Percentiles rank a stretch among this genome's conserved stretches.
Evolutionary conservation across 2,797 vertebrate genomes (phyloP).

Genomic region (Arnoldichthys spilopterus): DNA sequence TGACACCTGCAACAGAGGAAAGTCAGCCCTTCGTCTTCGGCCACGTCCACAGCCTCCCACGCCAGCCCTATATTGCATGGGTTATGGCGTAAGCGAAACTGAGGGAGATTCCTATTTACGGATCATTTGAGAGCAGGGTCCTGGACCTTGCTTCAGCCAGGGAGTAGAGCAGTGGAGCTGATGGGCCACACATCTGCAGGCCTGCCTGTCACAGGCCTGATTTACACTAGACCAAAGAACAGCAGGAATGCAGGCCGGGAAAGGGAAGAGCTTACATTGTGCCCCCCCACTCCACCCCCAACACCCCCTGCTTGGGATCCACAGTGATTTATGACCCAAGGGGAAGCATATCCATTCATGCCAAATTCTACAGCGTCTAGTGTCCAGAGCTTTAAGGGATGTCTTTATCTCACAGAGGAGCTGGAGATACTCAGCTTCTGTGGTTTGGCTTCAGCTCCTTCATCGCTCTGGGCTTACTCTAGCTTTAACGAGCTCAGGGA

Average conservation of each 20-base stretch:
- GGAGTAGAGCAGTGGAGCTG: conserved; percentile 24
- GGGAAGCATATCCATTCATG: conserved; percentile 43
- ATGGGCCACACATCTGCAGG: conserved; percentile 59
- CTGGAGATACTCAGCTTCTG: conserved; percentile 13
- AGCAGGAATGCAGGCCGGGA: conserved; percentile 55
- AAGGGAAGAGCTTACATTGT: conserved; percentile 46
- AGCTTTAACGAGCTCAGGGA: background rate
- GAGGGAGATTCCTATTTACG: conserved; percentile 50
- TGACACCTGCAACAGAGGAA: conserved; percentile 58
- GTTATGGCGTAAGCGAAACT: conserved; percentile 28
- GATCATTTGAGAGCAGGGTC: conserved; percentile 49
- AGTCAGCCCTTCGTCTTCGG: conserved; percentile 11
- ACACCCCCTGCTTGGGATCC: conserved; percentile 6
- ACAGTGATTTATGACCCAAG: conserved; percentile 53
- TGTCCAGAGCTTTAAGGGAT: conserved; percentile 20
- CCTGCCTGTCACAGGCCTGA: conserved; percentile 49
- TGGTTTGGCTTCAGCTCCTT: background rate
- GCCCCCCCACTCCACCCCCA: conserved; percentile 13
- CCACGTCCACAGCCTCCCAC: conserved; percentile 26
- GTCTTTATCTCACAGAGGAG: conserved; percentile 39
- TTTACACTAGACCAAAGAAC: conserved; percentile 47
- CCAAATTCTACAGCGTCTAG: conserved; percentile 49
- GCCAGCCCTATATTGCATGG: conserved; percentile 18
- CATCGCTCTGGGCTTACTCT: conserved; percentile 2
- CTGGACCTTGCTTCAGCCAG: conserved; percentile 22